These are phyloP conservation scores for Metopolophium dirhodum DNA, from an alignment of 1,140 invertebrate species.

Conservation along the genomic window DNA sequence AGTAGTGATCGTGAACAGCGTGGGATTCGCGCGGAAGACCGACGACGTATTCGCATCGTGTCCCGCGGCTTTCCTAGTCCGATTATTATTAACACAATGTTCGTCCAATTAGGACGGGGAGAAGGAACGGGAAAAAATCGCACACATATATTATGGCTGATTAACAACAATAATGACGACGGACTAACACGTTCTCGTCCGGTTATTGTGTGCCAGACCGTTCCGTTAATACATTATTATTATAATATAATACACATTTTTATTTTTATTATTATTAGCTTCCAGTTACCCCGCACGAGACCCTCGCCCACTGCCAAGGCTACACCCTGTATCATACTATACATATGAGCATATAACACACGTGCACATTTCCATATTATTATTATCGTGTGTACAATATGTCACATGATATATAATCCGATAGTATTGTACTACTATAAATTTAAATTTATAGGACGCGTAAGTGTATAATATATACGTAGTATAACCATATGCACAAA, in stretches of 20 bases:
- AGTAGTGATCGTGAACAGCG: constrained; percentile 28
- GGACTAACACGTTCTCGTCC: not conserved
- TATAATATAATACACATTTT: not conserved
- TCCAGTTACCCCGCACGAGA: not conserved
- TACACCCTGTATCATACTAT: not conserved
- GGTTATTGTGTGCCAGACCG: constrained; percentile 22
- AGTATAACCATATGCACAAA: too few relatives aligned
- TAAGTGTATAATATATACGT: too few relatives aligned
- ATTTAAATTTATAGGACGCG: too few relatives aligned
- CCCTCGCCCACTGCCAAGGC: not conserved
- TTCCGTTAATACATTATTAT: not conserved
- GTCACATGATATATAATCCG: not conserved
- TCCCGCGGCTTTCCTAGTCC: constrained; percentile 39
- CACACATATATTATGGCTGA: constrained; percentile 41
- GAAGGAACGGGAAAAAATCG: not conserved
- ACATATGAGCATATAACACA: not conserved
- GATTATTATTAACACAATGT: constrained; percentile 39
- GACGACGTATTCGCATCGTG: not conserved
- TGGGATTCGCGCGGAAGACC: constrained; percentile 41
- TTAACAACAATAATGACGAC: constrained; percentile 42
- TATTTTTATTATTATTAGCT: constrained; percentile 43
- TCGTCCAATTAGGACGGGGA: constrained; percentile 47
- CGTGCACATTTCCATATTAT: not conserved
- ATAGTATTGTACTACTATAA: too few relatives aligned
- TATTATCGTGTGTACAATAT: not conserved